A percentile compares a stretch with the other conserved stretches of the same genome.
These are phyloP conservation scores for Haplochromis burtoni DNA, from an alignment of 2,113 vertebrate species.

Conservation along the genomic window DNA sequence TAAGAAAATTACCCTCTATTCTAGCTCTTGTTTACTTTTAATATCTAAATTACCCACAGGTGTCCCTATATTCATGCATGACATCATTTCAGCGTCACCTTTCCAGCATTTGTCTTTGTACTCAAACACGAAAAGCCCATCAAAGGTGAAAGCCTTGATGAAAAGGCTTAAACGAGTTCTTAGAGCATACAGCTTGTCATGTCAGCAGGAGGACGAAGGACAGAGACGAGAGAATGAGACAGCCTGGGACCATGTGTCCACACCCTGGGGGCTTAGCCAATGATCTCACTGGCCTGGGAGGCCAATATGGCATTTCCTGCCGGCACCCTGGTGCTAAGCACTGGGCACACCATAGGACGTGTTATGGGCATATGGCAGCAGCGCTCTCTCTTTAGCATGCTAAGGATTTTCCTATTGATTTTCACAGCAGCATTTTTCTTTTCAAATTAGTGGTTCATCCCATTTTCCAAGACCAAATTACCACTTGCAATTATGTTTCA, in stretches of 20 bases:
- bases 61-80: neutral
- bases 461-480: conserved; percentile 19
- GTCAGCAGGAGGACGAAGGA: conserved; percentile 36
- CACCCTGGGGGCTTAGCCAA: conserved; percentile 36
- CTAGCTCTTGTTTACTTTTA: neutral
- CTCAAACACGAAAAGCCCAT: neutral
- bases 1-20: neutral
- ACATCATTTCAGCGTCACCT: neutral
- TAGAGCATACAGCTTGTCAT: conserved; percentile 10
- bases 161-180: conserved; percentile 10
- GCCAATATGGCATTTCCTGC: conserved; percentile 64
- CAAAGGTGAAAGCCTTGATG: neutral
- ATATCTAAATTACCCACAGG: neutral
- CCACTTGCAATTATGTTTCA: conserved; percentile 24
- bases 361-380: conserved; percentile 43
- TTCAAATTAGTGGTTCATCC: neutral
- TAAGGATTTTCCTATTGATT: conserved; percentile 4
- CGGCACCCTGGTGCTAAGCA: neutral
- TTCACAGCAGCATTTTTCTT: neutral
- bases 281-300: conserved; percentile 40
- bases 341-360: neutral
- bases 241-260: conserved; percentile 58
- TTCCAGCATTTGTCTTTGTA: neutral
- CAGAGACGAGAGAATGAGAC: conserved; percentile 3
- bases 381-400: neutral